phyloP scores from a whole-genome alignment of 2,113 vertebrate species.

The Callionymus lyra region DNA sequence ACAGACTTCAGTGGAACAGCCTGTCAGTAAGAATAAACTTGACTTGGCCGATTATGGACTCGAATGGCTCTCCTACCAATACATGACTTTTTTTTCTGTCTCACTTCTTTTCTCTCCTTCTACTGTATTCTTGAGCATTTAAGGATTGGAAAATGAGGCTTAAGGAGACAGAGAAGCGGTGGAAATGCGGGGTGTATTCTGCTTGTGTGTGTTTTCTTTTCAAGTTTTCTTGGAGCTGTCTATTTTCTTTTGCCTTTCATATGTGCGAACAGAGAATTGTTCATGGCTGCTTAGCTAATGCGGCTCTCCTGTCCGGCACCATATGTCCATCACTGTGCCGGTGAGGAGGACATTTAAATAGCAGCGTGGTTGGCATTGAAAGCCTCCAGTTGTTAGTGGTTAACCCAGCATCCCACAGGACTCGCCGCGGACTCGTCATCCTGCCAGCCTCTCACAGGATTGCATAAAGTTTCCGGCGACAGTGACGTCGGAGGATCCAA shows the following conservation, averaged over 20 bases:
- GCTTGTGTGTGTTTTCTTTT: constrained; percentile 20
- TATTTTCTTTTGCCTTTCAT: constrained; percentile 20
- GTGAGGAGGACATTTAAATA: constrained; percentile 39
- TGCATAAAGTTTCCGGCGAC: constrained; percentile 44
- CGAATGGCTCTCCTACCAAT: constrained; percentile 22
- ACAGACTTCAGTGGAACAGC: constrained; percentile 29
- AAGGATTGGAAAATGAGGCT: constrained; percentile 23
- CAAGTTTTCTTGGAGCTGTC: constrained; percentile 44
- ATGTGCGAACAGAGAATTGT: constrained; percentile 52
- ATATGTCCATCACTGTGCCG: constrained; percentile 38
- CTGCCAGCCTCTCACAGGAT: constrained; percentile 37
- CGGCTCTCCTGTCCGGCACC: constrained; percentile 43
- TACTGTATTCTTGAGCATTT: constrained; percentile 14
- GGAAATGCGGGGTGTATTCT: constrained; percentile 20
- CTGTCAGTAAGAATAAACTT: constrained; percentile 40
- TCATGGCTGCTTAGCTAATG: constrained; percentile 33
- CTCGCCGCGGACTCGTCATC: constrained; percentile 30
- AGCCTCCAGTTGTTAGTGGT: constrained; percentile 53
- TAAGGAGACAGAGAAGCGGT: constrained; percentile 27
- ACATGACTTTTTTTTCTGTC: constrained; percentile 28
- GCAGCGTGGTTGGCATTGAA: constrained; percentile 39
- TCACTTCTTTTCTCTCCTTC: constrained; percentile 6
- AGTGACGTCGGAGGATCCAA: constrained; percentile 33
- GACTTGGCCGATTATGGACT: constrained; percentile 43
- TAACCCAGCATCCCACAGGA: constrained; percentile 45